phyloP scores from a whole-genome alignment of 2,888 invertebrate species.

The Tupiocoris notatus region DNA sequence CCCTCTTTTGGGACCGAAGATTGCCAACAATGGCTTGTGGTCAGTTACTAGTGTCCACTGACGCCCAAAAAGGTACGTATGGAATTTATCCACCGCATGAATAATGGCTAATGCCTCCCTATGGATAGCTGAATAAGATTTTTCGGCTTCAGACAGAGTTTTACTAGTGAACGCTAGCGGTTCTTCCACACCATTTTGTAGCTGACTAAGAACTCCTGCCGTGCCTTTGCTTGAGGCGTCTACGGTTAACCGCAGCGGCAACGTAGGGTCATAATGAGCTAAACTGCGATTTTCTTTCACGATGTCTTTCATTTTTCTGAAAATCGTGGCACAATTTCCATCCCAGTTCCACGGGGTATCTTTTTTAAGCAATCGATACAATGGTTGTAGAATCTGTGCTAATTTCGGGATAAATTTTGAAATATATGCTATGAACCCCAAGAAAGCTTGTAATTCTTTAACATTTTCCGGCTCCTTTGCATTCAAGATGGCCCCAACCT shows the following conservation, averaged over 20 bases:
- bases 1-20: slow-evolving; percentile 14
- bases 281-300: not conserved
- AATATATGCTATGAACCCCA: too few relatives aligned
- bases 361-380: slow-evolving; percentile 3
- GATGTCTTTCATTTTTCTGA: slow-evolving; percentile 4
- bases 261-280: slow-evolving; percentile 14
- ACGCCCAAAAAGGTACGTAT: slow-evolving; percentile 1
- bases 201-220: not conserved
- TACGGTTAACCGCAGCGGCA: not conserved
- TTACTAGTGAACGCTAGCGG: slow-evolving; percentile 8
- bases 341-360: not conserved
- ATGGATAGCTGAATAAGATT: not conserved
- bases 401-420: too few relatives aligned
- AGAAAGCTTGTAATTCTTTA: too few relatives aligned
- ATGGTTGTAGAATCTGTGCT: too few relatives aligned
- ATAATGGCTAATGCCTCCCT: slow-evolving; percentile 7
- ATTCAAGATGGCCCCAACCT: not conserved
- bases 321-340: not conserved
- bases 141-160: slow-evolving; percentile 9
- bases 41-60: not conserved
- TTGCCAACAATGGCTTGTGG: not conserved
- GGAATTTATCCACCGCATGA: not conserved
- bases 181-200: not conserved
- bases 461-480: too few relatives aligned
- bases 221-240: not conserved